Evolutionary conservation across 2,797 vertebrate species (phyloP).

Genomic region (Sitta carolinensis): DNA sequence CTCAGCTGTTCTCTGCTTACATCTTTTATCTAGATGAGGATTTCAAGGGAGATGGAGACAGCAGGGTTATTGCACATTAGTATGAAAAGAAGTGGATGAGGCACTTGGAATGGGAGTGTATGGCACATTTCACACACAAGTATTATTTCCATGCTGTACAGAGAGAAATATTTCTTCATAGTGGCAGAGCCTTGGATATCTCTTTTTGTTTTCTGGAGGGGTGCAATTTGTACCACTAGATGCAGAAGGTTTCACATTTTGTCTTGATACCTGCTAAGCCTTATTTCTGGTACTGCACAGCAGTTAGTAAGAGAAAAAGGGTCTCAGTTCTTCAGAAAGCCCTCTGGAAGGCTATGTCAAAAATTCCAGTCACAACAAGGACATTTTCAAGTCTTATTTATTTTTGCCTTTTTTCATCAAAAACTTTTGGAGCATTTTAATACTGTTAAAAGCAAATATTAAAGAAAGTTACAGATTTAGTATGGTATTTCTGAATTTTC

Average conservation of each 20-base stretch:
- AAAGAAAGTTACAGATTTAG: background rate
- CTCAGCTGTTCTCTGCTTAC: background rate
- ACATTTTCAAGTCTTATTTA: background rate
- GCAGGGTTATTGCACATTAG: background rate
- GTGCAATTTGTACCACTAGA: background rate
- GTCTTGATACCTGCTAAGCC: background rate
- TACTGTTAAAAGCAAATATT: background rate
- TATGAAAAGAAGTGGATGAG: background rate
- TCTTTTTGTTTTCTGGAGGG: background rate
- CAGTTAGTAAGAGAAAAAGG: background rate
- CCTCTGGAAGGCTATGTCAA: background rate
- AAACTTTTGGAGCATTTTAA: background rate
- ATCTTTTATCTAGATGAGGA: background rate
- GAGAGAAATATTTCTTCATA: rapidly evolving
- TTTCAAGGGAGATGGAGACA: background rate
- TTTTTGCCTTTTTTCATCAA: background rate
- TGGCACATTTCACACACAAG: background rate
- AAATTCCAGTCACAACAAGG: background rate
- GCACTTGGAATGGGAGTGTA: background rate
- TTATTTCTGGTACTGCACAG: background rate
- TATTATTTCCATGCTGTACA: rapidly evolving
- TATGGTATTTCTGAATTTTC: background rate
- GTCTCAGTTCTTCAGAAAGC: background rate
- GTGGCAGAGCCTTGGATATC: background rate
- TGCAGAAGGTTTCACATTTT: background rate